phyloP scores from a whole-genome alignment of 64 coral and sea anemone genomes.

The Dendronephthya gigantea region DNA sequence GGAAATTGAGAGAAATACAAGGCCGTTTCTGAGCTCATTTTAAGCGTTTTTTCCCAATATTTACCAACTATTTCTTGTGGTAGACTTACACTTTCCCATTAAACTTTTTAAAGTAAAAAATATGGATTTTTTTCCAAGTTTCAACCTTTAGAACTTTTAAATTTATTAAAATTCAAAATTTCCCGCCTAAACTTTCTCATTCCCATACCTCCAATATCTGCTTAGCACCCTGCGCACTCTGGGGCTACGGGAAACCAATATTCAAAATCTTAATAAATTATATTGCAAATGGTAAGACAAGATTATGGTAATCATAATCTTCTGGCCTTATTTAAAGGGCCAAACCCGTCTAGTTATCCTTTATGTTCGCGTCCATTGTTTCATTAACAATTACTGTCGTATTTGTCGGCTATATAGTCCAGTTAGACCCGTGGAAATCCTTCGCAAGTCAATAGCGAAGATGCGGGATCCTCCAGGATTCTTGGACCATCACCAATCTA shows the following conservation, averaged over 20 bases:
- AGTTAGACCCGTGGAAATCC: too few relatives aligned
- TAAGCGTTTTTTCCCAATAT: neutral
- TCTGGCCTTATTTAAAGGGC: too few relatives aligned
- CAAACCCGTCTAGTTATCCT: too few relatives aligned
- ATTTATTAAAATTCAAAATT: neutral
- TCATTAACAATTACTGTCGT: too few relatives aligned
- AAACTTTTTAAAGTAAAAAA: neutral
- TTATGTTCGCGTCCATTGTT: too few relatives aligned
- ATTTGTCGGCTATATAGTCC: too few relatives aligned
- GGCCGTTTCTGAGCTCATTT: neutral
- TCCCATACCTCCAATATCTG: neutral
- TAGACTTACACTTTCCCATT: neutral
- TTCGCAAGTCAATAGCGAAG: neutral
- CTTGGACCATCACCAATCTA: constrained; percentile 6
- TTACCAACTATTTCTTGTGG: neutral
- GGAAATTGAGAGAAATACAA: constrained; percentile 18
- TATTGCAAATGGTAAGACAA: too few relatives aligned
- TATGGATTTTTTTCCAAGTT: neutral
- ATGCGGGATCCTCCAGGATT: neutral
- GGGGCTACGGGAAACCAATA: too few relatives aligned
- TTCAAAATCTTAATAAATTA: too few relatives aligned
- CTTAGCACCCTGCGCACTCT: too few relatives aligned
- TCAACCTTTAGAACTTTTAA: neutral
- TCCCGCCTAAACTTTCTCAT: neutral
- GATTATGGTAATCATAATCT: too few relatives aligned